phyloP scores from a whole-genome alignment of 2,888 invertebrate species.

The Eucera pruinosa region DNA sequence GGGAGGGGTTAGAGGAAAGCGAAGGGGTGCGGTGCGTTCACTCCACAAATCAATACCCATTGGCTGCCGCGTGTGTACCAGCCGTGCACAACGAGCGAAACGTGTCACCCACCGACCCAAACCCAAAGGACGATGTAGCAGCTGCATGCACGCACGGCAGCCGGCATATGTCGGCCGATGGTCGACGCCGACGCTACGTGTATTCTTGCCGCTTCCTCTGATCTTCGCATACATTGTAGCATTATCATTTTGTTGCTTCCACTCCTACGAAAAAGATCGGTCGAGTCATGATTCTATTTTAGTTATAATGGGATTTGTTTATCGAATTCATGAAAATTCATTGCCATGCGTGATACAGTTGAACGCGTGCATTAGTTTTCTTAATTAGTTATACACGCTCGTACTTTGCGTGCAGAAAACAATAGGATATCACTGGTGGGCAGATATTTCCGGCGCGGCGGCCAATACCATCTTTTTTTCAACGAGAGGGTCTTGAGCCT shows the following conservation, averaged over 20 bases:
- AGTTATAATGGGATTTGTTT: no score
- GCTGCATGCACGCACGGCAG: slow-evolving; percentile 69
- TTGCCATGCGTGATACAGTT: not conserved
- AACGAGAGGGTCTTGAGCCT: slow-evolving; percentile 26
- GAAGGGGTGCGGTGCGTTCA: slow-evolving; percentile 63
- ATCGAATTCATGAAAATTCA: no score
- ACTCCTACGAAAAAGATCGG: not conserved
- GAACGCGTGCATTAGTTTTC: not conserved
- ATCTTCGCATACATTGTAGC: slow-evolving; percentile 18
- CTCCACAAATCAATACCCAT: slow-evolving; percentile 81
- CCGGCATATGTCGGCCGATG: slow-evolving; percentile 67
- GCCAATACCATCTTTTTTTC: slow-evolving; percentile 43
- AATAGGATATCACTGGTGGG: slow-evolving; percentile 37
- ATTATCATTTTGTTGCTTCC: slow-evolving; percentile 4
- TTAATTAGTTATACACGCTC: slow-evolving; percentile 20
- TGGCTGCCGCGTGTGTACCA: slow-evolving; percentile 67
- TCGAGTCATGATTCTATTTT: no score
- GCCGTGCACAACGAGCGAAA: slow-evolving; percentile 75
- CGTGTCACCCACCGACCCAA: slow-evolving; percentile 82
- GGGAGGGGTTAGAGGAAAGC: slow-evolving; percentile 42
- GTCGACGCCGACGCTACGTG: slow-evolving; percentile 11
- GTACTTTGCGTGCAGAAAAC: slow-evolving; percentile 17
- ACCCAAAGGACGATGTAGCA: slow-evolving; percentile 73
- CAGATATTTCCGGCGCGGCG: slow-evolving; percentile 43
- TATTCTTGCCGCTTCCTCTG: slow-evolving; percentile 52